phyloP scores from a whole-genome alignment of 2,797 vertebrate genomes.

The Numenius phaeopus region DNA sequence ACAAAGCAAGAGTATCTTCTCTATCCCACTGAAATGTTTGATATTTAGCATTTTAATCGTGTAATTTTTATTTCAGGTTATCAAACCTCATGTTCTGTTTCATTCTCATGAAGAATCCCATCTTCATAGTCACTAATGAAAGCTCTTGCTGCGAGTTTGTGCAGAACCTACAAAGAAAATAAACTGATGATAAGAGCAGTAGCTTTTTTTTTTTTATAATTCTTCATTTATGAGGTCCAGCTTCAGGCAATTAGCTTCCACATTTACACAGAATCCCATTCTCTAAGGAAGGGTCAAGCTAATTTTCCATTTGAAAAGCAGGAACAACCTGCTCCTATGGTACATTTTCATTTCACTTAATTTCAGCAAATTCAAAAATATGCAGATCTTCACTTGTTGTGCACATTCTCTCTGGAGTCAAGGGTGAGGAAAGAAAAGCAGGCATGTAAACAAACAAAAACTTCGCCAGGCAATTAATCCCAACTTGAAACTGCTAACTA shows the following conservation, averaged over 20 bases:
- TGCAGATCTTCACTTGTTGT: background rate
- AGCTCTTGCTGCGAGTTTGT: constrained; percentile 89
- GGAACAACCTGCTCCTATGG: background rate
- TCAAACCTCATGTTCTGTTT: constrained; percentile 87
- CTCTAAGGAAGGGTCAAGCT: background rate
- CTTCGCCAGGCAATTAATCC: background rate
- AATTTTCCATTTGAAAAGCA: background rate
- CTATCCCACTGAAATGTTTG: background rate
- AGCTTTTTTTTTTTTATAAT: background rate
- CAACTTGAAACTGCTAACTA: background rate
- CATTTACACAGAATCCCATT: background rate
- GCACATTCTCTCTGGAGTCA: background rate
- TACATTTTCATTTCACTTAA: background rate
- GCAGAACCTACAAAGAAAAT: constrained; percentile 83
- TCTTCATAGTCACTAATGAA: constrained; percentile 90
- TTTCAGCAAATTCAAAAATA: background rate
- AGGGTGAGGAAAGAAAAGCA: background rate
- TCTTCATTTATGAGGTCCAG: background rate
- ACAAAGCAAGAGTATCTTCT: background rate
- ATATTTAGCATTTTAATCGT: background rate
- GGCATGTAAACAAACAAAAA: background rate
- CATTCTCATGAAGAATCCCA: constrained; percentile 82
- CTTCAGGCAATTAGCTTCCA: background rate
- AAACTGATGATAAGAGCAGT: background rate
- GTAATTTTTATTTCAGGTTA: background rate